These are phyloP conservation scores for Lycocerus yunnanus DNA, from an alignment of 2,888 invertebrate species.

Conservation along the genomic window DNA sequence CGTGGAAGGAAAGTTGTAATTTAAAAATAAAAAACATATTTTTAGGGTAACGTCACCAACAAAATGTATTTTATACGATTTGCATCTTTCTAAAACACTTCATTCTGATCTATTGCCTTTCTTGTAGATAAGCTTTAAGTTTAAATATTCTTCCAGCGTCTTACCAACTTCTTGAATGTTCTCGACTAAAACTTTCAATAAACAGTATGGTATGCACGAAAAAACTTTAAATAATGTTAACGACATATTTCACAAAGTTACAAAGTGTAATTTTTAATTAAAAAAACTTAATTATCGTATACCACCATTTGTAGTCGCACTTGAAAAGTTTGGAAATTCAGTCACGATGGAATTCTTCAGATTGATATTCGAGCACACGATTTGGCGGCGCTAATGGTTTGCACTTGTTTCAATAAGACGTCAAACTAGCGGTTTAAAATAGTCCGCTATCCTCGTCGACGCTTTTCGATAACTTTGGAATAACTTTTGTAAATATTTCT, in stretches of 20 bases:
- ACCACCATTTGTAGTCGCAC: background rate
- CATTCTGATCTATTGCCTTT: background rate
- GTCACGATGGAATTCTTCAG: background rate
- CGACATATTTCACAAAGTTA: background rate
- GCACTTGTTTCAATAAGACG: background rate
- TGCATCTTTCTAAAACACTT: constrained; percentile 3
- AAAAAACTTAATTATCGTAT: background rate
- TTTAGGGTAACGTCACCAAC: background rate
- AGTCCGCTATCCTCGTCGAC: background rate
- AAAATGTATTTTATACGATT: constrained; percentile 7
- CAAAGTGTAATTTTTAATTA: background rate
- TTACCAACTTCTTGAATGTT: constrained; percentile 9
- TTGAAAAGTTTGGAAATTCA: background rate
- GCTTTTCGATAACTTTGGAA: background rate
- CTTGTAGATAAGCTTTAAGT: constrained; percentile 7
- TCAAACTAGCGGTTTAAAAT: background rate
- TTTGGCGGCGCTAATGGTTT: background rate
- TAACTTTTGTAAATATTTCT: background rate
- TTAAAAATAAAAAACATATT: background rate
- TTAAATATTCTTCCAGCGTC: constrained; percentile 8
- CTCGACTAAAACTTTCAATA: constrained; percentile 8
- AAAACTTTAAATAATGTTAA: background rate
- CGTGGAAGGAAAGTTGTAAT: background rate
- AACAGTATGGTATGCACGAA: background rate
- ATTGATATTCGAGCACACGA: background rate